Percentiles rank a stretch among this genome's conserved stretches.
These are phyloP conservation scores for Scophthalmus maximus DNA, from an alignment of 2,113 vertebrate species.

Conservation along the genomic window DNA sequence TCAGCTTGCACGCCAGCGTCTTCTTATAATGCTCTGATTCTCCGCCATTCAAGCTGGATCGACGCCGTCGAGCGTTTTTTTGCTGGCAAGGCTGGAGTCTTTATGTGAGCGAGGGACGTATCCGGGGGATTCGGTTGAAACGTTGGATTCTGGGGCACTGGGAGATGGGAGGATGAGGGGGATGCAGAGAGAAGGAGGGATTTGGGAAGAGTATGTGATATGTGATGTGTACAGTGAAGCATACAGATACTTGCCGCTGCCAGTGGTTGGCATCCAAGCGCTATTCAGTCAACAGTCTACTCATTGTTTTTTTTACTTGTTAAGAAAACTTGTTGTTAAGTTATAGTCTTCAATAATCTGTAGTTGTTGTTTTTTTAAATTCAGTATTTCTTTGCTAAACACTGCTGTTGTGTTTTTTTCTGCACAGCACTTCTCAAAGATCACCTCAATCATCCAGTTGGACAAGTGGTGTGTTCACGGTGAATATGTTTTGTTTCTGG, in stretches of 20 bases:
- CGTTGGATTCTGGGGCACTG: slow-evolving; percentile 25
- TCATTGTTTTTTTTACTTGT: neutral
- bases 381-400: too few species aligned
- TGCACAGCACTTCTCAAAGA: neutral
- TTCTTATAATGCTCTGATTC: slow-evolving; percentile 34
- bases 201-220: slow-evolving; percentile 45
- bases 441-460: neutral
- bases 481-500: slow-evolving; percentile 3
- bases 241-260: slow-evolving; percentile 27
- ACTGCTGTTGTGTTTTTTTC: neutral
- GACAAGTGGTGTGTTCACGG: neutral
- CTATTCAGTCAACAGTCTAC: slow-evolving; percentile 13
- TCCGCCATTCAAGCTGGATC: slow-evolving; percentile 48
- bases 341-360: neutral
- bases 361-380: neutral
- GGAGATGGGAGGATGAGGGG: slow-evolving; percentile 36
- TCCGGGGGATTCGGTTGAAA: slow-evolving; percentile 49
- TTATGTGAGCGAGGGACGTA: slow-evolving; percentile 12
- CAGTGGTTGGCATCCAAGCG: slow-evolving; percentile 15
- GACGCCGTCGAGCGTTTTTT: slow-evolving; percentile 12
- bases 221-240: slow-evolving; percentile 48
- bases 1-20: slow-evolving; percentile 4
- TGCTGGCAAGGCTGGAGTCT: slow-evolving; percentile 21
- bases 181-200: slow-evolving; percentile 31
- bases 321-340: neutral